Evolutionary conservation across 2,888 invertebrate species (phyloP), one percentile per base, ranked within the genome.

Genomic region (Agriopis marginaria): DNA sequence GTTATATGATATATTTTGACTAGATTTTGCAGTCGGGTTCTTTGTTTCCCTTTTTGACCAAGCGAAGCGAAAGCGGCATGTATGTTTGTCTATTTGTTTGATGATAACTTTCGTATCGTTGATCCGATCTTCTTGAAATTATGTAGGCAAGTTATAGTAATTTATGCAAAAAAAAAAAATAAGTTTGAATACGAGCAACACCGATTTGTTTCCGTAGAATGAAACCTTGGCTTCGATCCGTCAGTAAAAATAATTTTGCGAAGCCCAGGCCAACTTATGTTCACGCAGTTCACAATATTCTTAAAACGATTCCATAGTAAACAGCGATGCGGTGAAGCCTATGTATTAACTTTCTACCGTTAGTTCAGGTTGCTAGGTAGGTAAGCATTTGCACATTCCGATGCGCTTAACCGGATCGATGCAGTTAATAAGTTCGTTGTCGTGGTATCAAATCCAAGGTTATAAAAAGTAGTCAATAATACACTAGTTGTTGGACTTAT

Each of bases 361-460:
- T 70, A 70, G 59, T 54, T 66, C 54, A 50, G 58, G 49, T 54
- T 59, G 70, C 53, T 66, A 58, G 68, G 55, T 54, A 59, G 60
- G 60, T 58, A 63, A 62, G 66, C 66, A 70, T 66, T 70, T 66
- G 70, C 59, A 66, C 70, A 70, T 66, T 70, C 66, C 70, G 54
- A 66, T 66, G 44, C 70, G 58, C 45, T 58, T 70, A 66, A 66
- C 66, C 63, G 66, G 66, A 70, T 70, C 63, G 63, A 66, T 63
- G 64, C 64, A 67, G 61, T 71, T 67, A 55, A 59, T 14, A 68
- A 47, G 60, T 61, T 65, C 45, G 55, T 56, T 63, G 54, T 61
- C n/a, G 55, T 65, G 47, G 9, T 60, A 63, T 53, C 23, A 40
- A 53, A 47, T 53, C 23, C 45, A 53, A 55, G 55, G 44, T 12